A percentile compares a stretch with the other conserved stretches of the same genome.
Evolutionary conservation across 2,797 vertebrate genomes (phyloP).

Genomic region (Coregonus ussuriensis): DNA sequence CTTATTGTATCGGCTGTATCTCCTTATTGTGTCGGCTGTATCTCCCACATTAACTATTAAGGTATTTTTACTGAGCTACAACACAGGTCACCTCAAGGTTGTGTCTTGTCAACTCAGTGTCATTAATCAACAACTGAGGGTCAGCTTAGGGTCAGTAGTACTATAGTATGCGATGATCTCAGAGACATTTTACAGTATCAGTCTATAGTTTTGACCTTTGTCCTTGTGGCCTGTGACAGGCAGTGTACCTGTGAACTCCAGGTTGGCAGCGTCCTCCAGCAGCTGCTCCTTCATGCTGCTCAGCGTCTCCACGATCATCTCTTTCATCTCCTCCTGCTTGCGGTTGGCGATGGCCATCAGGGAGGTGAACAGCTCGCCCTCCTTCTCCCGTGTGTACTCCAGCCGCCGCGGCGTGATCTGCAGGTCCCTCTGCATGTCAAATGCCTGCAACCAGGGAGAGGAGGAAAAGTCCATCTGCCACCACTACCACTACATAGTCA

Average conservation of each 20-base stretch:
- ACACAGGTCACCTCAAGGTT: no score
- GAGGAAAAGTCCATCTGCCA: not conserved
- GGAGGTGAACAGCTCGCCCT: constrained; percentile 90
- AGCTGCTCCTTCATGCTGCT: constrained; percentile 93
- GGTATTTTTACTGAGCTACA: no score
- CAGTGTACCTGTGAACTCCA: constrained; percentile 90
- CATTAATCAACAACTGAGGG: no score
- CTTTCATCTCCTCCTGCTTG: constrained; percentile 98
- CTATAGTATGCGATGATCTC: no score
- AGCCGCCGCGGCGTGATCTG: constrained; percentile 95
- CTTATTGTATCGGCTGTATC: no score
- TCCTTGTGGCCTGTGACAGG: not conserved
- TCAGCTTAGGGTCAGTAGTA: no score
- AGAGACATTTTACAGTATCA: not conserved
- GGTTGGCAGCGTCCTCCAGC: constrained; percentile 91
- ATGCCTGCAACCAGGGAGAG: constrained; percentile 73
- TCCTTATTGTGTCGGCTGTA: no score
- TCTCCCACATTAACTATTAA: no score
- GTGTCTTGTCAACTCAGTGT: no score
- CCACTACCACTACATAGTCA: not conserved
- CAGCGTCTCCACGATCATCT: constrained; percentile 96
- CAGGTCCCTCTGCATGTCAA: constrained; percentile 97
- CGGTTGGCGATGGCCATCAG: constrained; percentile 96
- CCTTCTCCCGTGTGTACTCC: constrained; percentile 94
- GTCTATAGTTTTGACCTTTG: not conserved